Base-by-base conservation (phyloP, 2,888 invertebrate genomes). In the Netelia virgata region DNA sequence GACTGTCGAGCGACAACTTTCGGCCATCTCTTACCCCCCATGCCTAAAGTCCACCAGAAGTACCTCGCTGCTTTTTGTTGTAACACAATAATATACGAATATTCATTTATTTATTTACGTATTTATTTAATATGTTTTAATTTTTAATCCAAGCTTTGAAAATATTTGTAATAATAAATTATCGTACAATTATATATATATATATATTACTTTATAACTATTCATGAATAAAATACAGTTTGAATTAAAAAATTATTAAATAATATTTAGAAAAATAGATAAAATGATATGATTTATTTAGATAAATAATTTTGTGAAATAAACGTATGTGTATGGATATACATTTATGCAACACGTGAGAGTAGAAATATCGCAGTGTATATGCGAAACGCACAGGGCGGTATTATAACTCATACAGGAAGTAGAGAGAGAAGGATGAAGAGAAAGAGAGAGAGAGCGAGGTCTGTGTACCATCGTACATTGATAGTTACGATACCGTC, bases 1-100 rank as follows among this genome's bases (percentile, higher is more conserved):
- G 73, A 61, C 53, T 41, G 83, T 64, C 63, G 63, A 5, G 57
- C 50, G 74, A 79, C 69, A 74, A 74, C 79, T 83, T 64, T 74
- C 28, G 63, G 55, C 55, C 64, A 79, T 63, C 79, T 74, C 74
- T 83, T 83, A 63, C 69, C 23, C 28, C 79, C 69, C 74, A 79
- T 74, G 47, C 69, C 61, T 47, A 77, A 77, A 82, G 68, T 61
- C 53, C 57, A 23, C 57, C 61, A 61, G 77, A 77, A 28, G n/a
- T 68, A 82, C 66, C 57, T 73, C 77, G 68, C 72, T 72, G 70
- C 50, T 41, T 61, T 73, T 43, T 68, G 41, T 47, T 66, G 61
- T 59, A 36, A 16, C 43, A 36, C 28, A 14, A 0, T 10, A 36
- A 47, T 47, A 47, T 47, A 47, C 47, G 36, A 36, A 53, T 70